phyloP scores from a whole-genome alignment of 2,797 vertebrate species.

The Tachyglossus aculeatus region DNA sequence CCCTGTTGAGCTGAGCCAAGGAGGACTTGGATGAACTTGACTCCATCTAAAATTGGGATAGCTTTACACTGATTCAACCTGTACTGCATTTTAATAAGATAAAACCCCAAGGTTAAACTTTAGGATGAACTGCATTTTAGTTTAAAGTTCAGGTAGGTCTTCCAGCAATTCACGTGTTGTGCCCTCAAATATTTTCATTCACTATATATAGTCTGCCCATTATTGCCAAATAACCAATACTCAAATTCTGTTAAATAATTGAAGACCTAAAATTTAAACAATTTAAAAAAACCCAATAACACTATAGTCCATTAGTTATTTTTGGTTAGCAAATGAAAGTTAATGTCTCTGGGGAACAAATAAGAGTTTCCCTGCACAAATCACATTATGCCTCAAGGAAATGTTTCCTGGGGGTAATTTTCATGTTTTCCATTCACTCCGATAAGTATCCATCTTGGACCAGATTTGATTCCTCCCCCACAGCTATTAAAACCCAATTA shows the following conservation, averaged over 20 bases:
- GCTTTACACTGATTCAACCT: too few relatives aligned
- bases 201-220: background rate
- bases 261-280: background rate
- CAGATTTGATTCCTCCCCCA: background rate
- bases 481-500: constrained; percentile 35
- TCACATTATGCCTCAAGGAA: constrained; percentile 17
- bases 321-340: background rate
- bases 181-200: constrained; percentile 3
- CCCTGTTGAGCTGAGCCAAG: too few relatives aligned
- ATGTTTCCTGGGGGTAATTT: constrained; percentile 18
- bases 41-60: too few relatives aligned
- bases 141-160: background rate
- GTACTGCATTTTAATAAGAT: too few relatives aligned
- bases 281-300: background rate
- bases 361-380: constrained; percentile 14
- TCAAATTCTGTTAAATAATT: constrained; percentile 14
- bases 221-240: constrained; percentile 1
- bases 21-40: too few relatives aligned
- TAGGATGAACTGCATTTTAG: too few relatives aligned
- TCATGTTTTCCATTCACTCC: constrained; percentile 9
- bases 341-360: background rate
- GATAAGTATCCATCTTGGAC: constrained; percentile 18
- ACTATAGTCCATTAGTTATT: background rate
- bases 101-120: too few relatives aligned
- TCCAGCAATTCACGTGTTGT: background rate